These are phyloP conservation scores for Latheticus oryzae DNA, from an alignment of 2,888 invertebrate species.

Conservation along the genomic window DNA sequence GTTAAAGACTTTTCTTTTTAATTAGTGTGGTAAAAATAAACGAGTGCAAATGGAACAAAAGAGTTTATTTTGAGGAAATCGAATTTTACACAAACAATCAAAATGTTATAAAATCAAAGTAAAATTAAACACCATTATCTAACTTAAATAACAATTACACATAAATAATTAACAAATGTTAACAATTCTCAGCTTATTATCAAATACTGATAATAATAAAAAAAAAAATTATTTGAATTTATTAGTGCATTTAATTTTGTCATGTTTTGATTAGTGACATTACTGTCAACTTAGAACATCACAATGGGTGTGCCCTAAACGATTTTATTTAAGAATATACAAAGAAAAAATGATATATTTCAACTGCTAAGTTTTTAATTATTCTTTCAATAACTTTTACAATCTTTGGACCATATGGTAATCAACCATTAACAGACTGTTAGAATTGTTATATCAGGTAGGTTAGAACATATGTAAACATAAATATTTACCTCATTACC, in stretches of 20 bases:
- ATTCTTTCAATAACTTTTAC: no score
- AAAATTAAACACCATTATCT: no score
- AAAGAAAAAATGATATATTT: conserved; percentile 11
- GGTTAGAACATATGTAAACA: conserved; percentile 26
- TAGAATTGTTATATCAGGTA: conserved; percentile 31
- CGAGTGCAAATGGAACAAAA: background rate
- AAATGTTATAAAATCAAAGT: no score
- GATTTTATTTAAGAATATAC: conserved; percentile 13
- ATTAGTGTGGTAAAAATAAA: conserved; percentile 21
- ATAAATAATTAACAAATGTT: no score
- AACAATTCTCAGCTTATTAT: no score
- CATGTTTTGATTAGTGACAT: background rate
- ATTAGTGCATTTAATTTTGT: conserved; percentile 4
- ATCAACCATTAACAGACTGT: background rate
- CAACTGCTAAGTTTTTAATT: conserved; percentile 1
- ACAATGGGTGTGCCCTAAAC: conserved; percentile 21
- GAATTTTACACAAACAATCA: no score
- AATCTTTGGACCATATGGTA: background rate
- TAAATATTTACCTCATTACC: conserved; percentile 25
- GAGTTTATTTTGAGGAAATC: no score
- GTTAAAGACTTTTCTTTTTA: conserved; percentile 23
- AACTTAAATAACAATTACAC: no score
- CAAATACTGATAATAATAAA: no score
- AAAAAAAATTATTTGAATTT: no score
- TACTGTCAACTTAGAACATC: conserved; percentile 5